A percentile compares a stretch with the other conserved stretches of the same genome.
phyloP scores from a whole-genome alignment of 2,888 invertebrate species.

The Drosophila vallismaia region DNA sequence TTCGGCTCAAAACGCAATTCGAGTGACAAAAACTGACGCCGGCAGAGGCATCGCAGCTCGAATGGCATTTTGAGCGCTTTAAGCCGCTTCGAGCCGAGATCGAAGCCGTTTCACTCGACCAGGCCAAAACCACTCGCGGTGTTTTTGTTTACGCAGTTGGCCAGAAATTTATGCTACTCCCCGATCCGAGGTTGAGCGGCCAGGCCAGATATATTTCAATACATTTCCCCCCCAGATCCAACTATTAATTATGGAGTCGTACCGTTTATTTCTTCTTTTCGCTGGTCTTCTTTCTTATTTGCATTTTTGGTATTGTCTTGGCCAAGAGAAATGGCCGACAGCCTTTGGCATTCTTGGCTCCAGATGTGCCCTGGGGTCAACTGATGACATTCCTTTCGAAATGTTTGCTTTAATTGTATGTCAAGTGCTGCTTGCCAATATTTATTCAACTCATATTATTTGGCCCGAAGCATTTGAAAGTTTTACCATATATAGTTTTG shows the following conservation, averaged over 20 bases:
- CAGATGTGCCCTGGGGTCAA: constrained; percentile 54
- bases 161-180: constrained; percentile 52
- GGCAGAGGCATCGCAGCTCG: constrained; percentile 29
- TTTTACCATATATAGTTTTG: background rate
- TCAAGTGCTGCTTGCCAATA: constrained; percentile 41
- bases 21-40: constrained; percentile 50
- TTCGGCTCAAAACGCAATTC: constrained; percentile 79
- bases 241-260: constrained; percentile 62
- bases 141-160: constrained; percentile 47
- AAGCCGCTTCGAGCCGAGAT: constrained; percentile 25
- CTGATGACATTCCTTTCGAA: constrained; percentile 28
- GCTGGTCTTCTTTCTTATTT: constrained; percentile 41
- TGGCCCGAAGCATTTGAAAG: constrained; percentile 1
- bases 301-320: constrained; percentile 23
- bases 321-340: constrained; percentile 38
- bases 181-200: constrained; percentile 32
- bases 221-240: constrained; percentile 51
- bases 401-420: constrained; percentile 25
- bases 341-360: constrained; percentile 32
- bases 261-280: constrained; percentile 44
- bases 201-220: constrained; percentile 26
- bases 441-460: constrained; percentile 32
- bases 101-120: constrained; percentile 23
- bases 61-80: constrained; percentile 70
- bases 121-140: constrained; percentile 6